Conservation (phyloP, 2,113 vertebrate species). For the Taurulus bubalis region DNA sequence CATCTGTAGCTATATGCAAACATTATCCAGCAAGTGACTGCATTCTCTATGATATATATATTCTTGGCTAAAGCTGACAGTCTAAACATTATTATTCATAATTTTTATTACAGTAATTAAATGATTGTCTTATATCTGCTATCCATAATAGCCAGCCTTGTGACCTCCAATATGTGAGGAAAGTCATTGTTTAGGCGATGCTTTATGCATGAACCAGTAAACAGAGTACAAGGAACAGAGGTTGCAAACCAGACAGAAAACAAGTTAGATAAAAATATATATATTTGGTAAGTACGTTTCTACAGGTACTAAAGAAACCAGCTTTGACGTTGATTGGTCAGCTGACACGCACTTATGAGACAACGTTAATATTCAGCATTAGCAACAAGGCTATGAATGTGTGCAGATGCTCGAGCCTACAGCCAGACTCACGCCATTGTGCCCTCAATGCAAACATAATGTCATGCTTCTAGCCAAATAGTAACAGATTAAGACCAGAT, state of each 20-base stretch:
- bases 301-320: not conserved
- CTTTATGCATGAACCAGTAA: not conserved
- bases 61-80: not conserved
- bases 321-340: not conserved
- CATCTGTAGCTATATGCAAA: slow-evolving; percentile 50
- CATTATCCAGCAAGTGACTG: slow-evolving; percentile 51
- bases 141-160: not conserved
- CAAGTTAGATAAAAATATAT: too few relatives aligned
- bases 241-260: not conserved
- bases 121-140: not conserved
- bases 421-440: not conserved
- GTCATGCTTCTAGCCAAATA: not conserved
- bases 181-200: too few relatives aligned
- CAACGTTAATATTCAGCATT: not conserved
- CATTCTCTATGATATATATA: slow-evolving; percentile 33
- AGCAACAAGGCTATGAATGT: not conserved
- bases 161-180: too few relatives aligned
- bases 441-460: not conserved
- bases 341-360: not conserved
- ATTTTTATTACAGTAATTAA: slow-evolving; percentile 21
- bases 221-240: not conserved
- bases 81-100: slow-evolving; percentile 34
- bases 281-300: too few relatives aligned
- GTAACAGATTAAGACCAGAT: not conserved
- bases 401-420: not conserved